Percentiles rank a stretch among this genome's conserved stretches.
phyloP scores from a whole-genome alignment of 2,113 vertebrate genomes.

The Chaenocephalus aceratus region DNA sequence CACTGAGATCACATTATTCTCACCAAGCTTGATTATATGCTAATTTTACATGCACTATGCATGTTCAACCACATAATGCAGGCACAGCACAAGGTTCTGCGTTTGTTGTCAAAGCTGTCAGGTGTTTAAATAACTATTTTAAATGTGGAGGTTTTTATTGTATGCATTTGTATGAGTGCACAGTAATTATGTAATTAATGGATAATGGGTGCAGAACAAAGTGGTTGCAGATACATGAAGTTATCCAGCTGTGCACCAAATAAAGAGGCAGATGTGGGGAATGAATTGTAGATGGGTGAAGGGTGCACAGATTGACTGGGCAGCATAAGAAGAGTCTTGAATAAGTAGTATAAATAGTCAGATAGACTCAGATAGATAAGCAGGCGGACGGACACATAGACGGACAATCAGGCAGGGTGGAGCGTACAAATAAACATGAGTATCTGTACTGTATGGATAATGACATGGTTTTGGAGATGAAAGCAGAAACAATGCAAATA shows the following conservation, averaged over 20 bases:
- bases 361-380: conserved; percentile 38
- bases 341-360: no score
- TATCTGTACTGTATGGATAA: conserved; percentile 66
- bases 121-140: conserved; percentile 35
- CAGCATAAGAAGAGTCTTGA: conserved; percentile 13
- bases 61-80: conserved; percentile 40
- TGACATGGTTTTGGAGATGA: conserved; percentile 72
- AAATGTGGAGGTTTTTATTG: conserved; percentile 1
- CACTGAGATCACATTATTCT: conserved; percentile 41
- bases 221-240: conserved; percentile 30
- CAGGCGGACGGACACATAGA: conserved; percentile 48
- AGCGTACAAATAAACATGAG: conserved; percentile 57
- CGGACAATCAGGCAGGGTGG: conserved; percentile 59
- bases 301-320: conserved; percentile 1
- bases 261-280: conserved; percentile 50
- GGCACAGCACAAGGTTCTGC: neutral
- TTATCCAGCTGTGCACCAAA: conserved; percentile 53
- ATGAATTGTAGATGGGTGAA: conserved; percentile 47
- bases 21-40: conserved; percentile 40
- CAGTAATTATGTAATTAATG: conserved; percentile 24
- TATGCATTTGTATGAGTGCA: neutral
- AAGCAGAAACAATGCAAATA: conserved; percentile 79
- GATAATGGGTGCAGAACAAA: conserved; percentile 45
- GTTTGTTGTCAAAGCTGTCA: conserved; percentile 9
- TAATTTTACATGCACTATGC: conserved; percentile 58